phyloP scores from a whole-genome alignment of 2,113 vertebrate species.

The Laterallus jamaicensis region DNA sequence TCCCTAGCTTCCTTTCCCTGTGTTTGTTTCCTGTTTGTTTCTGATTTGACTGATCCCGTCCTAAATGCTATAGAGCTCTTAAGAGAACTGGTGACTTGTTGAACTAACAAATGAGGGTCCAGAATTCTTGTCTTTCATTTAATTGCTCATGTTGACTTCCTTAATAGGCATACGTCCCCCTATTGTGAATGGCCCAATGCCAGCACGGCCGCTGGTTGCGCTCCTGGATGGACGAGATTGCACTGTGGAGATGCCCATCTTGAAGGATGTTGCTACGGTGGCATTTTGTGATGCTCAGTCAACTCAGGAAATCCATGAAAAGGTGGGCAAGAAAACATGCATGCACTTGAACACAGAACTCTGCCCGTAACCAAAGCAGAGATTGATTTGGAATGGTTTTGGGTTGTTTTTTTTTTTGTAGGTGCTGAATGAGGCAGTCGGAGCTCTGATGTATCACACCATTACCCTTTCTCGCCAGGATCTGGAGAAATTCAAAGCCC shows the following conservation, averaged over 20 bases:
- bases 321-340: slow-evolving; percentile 68
- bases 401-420: neutral
- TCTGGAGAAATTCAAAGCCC: slow-evolving; percentile 91
- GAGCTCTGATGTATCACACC: slow-evolving; percentile 90
- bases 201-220: slow-evolving; percentile 88
- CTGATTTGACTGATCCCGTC: slow-evolving; percentile 59
- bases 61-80: neutral
- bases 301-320: slow-evolving; percentile 93
- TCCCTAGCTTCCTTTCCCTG: fast-evolving
- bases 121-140: neutral
- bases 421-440: slow-evolving; percentile 91
- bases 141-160: neutral
- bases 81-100: neutral
- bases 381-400: neutral
- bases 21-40: neutral
- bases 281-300: slow-evolving; percentile 92
- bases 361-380: neutral
- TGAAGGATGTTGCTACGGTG: slow-evolving; percentile 91
- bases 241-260: slow-evolving; percentile 92
- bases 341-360: neutral
- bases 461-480: slow-evolving; percentile 90
- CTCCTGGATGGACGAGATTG: slow-evolving; percentile 90
- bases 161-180: slow-evolving; percentile 87
- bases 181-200: slow-evolving; percentile 90
- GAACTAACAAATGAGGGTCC: neutral